Conservation (phyloP, 2,888 invertebrate species). For the Ormyrus nitidulus region DNA sequence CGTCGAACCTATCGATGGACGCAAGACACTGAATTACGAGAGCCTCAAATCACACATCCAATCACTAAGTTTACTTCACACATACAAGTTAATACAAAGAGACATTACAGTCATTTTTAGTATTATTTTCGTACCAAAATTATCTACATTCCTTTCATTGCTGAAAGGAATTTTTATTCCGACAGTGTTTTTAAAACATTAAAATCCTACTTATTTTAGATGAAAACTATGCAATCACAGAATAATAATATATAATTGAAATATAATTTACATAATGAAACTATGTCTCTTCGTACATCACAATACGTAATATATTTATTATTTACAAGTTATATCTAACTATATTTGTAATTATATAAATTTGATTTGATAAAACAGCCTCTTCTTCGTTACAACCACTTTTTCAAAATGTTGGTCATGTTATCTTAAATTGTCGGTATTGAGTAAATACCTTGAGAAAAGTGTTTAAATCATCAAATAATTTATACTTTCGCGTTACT, state of each 20-base stretch:
- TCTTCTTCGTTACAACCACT: conserved; percentile 63
- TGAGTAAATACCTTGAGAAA: conserved; percentile 51
- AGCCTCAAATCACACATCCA: conserved; percentile 56
- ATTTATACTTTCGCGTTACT: conserved; percentile 11
- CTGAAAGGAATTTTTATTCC: conserved; percentile 43
- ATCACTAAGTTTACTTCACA: conserved; percentile 52
- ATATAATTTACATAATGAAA: conserved; percentile 53
- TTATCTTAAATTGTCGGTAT: conserved; percentile 55
- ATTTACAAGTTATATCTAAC: conserved; percentile 56
- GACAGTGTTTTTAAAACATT: conserved; percentile 32
- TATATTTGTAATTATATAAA: conserved; percentile 60
- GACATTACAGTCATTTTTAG: conserved; percentile 42
- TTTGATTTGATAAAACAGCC: conserved; percentile 73
- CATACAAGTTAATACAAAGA: conserved; percentile 54
- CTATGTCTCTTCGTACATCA: conserved; percentile 54
- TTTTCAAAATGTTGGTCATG: conserved; percentile 53
- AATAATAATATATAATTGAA: conserved; percentile 50
- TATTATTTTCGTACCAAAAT: conserved; percentile 46
- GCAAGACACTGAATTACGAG: conserved; percentile 55
- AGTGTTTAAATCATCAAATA: conserved; percentile 36
- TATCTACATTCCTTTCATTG: conserved; percentile 38
- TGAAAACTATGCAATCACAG: conserved; percentile 52
- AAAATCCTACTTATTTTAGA: conserved; percentile 50
- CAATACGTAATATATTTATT: conserved; percentile 54
- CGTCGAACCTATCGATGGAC: conserved; percentile 53